Evolutionary conservation across 2,888 invertebrate species (phyloP).

Genomic region (Noctua janthe): DNA sequence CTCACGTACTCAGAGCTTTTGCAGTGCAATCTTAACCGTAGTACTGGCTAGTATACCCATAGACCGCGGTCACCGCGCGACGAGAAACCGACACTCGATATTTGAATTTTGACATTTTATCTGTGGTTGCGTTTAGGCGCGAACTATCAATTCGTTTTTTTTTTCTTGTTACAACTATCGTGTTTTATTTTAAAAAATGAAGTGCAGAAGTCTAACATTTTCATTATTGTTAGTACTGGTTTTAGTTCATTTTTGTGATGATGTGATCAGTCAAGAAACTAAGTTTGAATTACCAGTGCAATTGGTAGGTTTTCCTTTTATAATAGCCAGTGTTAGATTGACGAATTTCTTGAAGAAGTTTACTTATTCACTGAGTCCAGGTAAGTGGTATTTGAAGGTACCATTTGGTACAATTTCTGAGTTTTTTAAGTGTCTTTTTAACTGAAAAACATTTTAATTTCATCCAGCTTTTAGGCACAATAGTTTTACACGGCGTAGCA

Average conservation of each 20-base stretch:
- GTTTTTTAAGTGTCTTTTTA: neutral
- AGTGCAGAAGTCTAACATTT: slow-evolving; percentile 44
- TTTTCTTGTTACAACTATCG: neutral
- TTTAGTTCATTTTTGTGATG: slow-evolving; percentile 45
- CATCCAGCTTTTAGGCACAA: too few species aligned
- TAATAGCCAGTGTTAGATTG: slow-evolving; percentile 94
- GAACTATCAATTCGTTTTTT: neutral
- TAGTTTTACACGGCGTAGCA: neutral
- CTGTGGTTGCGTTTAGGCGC: slow-evolving; percentile 43
- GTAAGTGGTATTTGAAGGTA: slow-evolving; percentile 87
- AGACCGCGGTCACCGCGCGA: slow-evolving; percentile 56
- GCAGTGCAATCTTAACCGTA: slow-evolving; percentile 67
- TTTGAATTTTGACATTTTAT: slow-evolving; percentile 54
- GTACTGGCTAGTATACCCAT: slow-evolving; percentile 61
- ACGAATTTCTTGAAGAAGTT: slow-evolving; percentile 96
- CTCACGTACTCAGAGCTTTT: slow-evolving; percentile 65
- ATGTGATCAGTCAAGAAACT: slow-evolving; percentile 51
- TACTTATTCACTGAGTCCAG: slow-evolving; percentile 95
- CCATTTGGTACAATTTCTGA: neutral
- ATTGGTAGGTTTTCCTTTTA: slow-evolving; percentile 95
- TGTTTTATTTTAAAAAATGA: slow-evolving; percentile 50
- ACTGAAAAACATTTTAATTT: neutral
- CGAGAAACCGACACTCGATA: slow-evolving; percentile 47
- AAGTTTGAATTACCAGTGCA: slow-evolving; percentile 93
- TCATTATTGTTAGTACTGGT: slow-evolving; percentile 35